Conservation (phyloP, 2,888 invertebrate genomes). For the Andricus curvator region DNA sequence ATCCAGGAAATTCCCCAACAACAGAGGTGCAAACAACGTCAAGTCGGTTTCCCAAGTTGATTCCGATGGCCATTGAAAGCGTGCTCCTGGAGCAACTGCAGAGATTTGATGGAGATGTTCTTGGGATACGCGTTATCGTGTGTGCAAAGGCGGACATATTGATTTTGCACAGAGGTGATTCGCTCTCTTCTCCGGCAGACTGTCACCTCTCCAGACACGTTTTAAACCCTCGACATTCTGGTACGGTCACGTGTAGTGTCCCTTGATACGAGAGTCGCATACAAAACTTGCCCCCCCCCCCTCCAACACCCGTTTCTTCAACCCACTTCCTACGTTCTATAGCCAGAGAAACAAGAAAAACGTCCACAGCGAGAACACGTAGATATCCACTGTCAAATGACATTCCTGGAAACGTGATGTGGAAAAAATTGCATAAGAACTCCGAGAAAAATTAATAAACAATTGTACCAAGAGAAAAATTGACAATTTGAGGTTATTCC, state of each 20-base stretch:
- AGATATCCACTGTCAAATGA: conserved; percentile 7
- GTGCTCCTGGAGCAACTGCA: conserved; percentile 45
- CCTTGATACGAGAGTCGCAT: conserved; percentile 73
- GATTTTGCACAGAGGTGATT: conserved; percentile 55
- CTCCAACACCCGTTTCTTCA: neutral
- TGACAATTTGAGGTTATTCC: neutral
- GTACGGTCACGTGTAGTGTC: conserved; percentile 76
- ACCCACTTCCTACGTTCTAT: neutral
- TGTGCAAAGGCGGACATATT: conserved; percentile 50
- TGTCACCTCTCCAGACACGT: conserved; percentile 32
- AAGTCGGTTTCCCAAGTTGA: neutral
- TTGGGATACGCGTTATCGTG: conserved; percentile 54
- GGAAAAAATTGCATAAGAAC: neutral
- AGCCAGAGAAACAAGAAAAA: conserved; percentile 29
- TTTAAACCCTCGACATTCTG: conserved; percentile 62
- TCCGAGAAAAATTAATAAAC: neutral
- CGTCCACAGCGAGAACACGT: conserved; percentile 24
- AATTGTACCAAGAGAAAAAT: neutral
- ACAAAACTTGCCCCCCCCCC: conserved; percentile 69
- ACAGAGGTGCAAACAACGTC: conserved; percentile 13
- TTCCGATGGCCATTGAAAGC: conserved; percentile 5
- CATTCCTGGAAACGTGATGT: neutral
- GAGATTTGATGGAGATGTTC: conserved; percentile 53
- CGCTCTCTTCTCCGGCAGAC: conserved; percentile 36
- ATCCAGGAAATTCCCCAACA: neutral